Conservation (phyloP, 2,888 invertebrate species). For the Eupithecia subumbrata region DNA sequence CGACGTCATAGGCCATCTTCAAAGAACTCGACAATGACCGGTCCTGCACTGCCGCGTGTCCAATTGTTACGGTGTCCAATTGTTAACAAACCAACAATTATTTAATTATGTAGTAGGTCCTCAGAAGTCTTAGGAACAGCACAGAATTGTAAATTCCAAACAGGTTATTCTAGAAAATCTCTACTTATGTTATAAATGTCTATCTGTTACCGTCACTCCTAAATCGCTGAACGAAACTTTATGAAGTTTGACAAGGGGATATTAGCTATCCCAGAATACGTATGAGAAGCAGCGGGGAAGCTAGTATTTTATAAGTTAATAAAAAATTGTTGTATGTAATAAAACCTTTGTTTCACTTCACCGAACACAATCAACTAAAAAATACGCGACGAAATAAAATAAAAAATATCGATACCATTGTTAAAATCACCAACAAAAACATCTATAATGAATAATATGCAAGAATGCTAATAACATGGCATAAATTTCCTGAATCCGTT, state of each 20-base stretch:
- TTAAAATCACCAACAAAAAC: conserved; percentile 4
- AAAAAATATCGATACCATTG: conserved; percentile 5
- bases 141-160: background rate
- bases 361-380: background rate
- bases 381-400: background rate
- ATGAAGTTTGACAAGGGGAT: background rate
- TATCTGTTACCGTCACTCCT: background rate
- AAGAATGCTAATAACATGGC: conserved; percentile 45
- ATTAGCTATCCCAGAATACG: background rate
- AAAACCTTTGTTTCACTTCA: background rate
- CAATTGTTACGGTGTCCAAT: too few relatives aligned
- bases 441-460: conserved; percentile 30
- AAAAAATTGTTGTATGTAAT: background rate
- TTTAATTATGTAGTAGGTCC: background rate
- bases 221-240: background rate
- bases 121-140: background rate
- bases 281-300: background rate
- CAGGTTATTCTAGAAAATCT: background rate
- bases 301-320: background rate
- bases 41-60: background rate
- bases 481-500: conserved; percentile 47
- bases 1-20: background rate
- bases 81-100: too few relatives aligned
- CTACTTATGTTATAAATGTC: background rate
- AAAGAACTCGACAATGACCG: background rate